These are phyloP conservation scores for Colletes latitarsis DNA, from an alignment of 1,140 invertebrate genomes.

Conservation along the genomic window DNA sequence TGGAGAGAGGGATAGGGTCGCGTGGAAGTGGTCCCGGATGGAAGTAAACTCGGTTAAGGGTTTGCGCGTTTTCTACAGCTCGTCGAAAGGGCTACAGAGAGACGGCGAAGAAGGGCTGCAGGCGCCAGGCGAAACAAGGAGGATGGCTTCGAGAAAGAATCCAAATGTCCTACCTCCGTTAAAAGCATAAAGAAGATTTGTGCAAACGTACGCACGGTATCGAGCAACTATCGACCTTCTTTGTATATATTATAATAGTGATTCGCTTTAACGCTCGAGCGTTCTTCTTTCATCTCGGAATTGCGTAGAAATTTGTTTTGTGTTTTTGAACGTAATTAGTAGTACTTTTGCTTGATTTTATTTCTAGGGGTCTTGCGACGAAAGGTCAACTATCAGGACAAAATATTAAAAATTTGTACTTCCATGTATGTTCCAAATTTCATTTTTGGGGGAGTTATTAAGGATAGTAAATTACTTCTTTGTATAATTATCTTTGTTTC, in stretches of 20 bases:
- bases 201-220: constrained; percentile 8
- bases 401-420: no score
- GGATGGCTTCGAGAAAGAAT: constrained; percentile 31
- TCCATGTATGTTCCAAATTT: no score
- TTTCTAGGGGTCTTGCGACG: no score
- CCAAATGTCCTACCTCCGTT: constrained; percentile 36
- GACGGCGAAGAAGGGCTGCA: constrained; percentile 20
- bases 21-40: constrained; percentile 48
- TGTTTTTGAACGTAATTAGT: no score
- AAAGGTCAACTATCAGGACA: no score
- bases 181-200: constrained; percentile 22
- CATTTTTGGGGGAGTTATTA: no score
- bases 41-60: constrained; percentile 64
- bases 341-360: no score
- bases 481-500: no score
- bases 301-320: no score
- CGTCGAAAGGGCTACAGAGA: constrained; percentile 32
- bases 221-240: not conserved
- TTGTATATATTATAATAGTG: not conserved
- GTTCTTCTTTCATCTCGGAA: no score
- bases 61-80: constrained; percentile 40
- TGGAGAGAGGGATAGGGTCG: constrained; percentile 25
- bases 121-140: constrained; percentile 26
- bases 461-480: no score
- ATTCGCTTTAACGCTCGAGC: no score